Base-by-base conservation (phyloP, 2,797 vertebrate species). In the Lepilemur septentrionalis region DNA sequence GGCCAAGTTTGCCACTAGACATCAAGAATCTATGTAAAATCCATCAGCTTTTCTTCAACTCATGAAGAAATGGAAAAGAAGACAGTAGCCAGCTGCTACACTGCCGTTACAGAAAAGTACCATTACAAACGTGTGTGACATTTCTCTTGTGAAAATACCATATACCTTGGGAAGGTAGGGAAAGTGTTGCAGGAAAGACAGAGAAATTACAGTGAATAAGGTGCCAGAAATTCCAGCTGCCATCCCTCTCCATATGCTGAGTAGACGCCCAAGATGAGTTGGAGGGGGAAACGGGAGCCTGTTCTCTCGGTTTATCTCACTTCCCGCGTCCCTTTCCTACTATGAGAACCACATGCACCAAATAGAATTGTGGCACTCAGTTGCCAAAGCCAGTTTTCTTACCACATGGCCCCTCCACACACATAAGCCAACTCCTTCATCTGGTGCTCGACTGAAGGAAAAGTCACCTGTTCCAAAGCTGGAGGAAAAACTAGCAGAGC, bases 351-450 rank as follows among this genome's bases (percentile, higher is more conserved):
- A 93, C 41, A 90, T 46, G 10, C 52, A 92, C 30, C 82, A 59
- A 80, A 65, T 30, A 90, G 52, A 94, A 84, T 80, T 76, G 89
- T 81, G 79, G 59, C 90, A 28, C 55, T 35, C 25, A 79, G 43
- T 82, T 78, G 72, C 38, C 5, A 23, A 81, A 87, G 46, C 91
- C 32, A 43, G 43, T 87, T 96, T 89, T 80, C 93, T 76, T 93
- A 91, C 43, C 97, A 87, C 79, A 89, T 72, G 76, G 48, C 25
- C 61, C 32, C 72, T 35, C 57, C 25, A 52, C 43, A 63, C 35
- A 46, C 23, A 78, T n/a, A 96, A 93, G 87, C 94, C 95, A 98
- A 52, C 17, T 92, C 79, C 25, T 95, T 97, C 88, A 91, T 92
- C 95, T 93, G 93, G 30, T 76, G 70, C 38, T 78, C 65, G 55